Conservation (phyloP, 2,113 vertebrate genomes). For the Podarcis cretensis region DNA sequence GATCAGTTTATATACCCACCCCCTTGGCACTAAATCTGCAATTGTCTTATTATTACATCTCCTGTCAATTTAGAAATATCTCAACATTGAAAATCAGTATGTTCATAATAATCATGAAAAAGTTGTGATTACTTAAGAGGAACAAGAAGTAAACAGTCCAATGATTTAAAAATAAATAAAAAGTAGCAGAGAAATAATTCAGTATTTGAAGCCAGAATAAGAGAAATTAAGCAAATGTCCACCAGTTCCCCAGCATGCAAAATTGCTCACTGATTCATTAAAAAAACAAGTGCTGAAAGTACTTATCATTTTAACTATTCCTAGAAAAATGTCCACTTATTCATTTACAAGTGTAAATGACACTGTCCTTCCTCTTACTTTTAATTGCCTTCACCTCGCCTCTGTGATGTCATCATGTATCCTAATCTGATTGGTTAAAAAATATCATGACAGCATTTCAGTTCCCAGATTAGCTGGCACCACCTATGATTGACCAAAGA, state of each 20-base stretch:
- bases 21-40: neutral
- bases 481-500: neutral
- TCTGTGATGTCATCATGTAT: neutral
- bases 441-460: neutral
- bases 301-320: neutral
- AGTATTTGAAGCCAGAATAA: neutral
- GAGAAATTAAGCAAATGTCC: neutral
- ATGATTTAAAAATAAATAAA: neutral
- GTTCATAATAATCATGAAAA: neutral
- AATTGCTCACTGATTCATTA: neutral
- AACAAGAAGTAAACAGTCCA: neutral
- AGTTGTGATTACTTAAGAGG: neutral
- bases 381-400: too few species aligned
- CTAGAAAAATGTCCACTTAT: neutral
- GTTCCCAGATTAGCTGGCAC: neutral
- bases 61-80: neutral
- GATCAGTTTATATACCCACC: neutral
- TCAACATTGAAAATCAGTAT: neutral
- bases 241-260: neutral
- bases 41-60: neutral
- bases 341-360: neutral
- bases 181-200: neutral
- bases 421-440: neutral
- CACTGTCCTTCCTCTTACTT: too few species aligned
- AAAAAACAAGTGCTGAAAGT: neutral